Evolutionary conservation across 2,888 invertebrate species (phyloP), one percentile per base, ranked within the genome.

Genomic region (Petrolisthes manimaculis): DNA sequence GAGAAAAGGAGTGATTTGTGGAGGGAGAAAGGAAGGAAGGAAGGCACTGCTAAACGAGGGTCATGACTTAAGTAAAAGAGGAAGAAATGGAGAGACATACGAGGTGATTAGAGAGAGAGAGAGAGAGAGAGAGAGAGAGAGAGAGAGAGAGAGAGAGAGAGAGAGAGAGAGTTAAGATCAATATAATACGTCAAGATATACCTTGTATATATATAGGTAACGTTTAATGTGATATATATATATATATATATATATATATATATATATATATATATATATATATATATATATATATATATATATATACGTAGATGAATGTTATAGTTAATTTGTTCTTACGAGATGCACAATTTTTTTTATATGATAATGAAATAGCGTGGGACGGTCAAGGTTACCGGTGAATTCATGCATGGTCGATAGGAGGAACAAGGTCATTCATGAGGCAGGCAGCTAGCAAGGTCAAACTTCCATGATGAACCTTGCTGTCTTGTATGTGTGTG

Each of bases 141-240:
- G 51, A 77, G 9, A n/a, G n/a, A 74, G 74, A 74, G 74, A 74
- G 74, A 74, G 74, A 74, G 74, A 74, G 74, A 74, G 74, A 74
- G 74, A 74, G 74, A 74, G 74, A 74, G 74, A 74, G 74, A 74
- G 74, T 21, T n/a, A 71, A 24, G 24, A 24, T 21, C 24, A 74
- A 18, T 14, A 37, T 14, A 21, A 74, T 21, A 74, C 8, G 37
- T 37, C 37, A 37, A 37, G 37, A 2, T 37, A 37, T 37, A 37
- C 24, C 21, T 24, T 74, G 21, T 71, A 6, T n/a, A 9, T 71
- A 71, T 21, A 5, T 14, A 14, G 37, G 37, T 37, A 37, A 37
- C 37, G 37, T 37, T 37, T 37, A 37, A 37, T 37, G n/a, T n/a
- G n/a, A 37, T 37, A 37, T 37, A 37, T 37, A 37, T 37, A 37